These are phyloP conservation scores for Hydrophis major DNA, from an alignment of 2,797 vertebrate species.

Conservation along the genomic window DNA sequence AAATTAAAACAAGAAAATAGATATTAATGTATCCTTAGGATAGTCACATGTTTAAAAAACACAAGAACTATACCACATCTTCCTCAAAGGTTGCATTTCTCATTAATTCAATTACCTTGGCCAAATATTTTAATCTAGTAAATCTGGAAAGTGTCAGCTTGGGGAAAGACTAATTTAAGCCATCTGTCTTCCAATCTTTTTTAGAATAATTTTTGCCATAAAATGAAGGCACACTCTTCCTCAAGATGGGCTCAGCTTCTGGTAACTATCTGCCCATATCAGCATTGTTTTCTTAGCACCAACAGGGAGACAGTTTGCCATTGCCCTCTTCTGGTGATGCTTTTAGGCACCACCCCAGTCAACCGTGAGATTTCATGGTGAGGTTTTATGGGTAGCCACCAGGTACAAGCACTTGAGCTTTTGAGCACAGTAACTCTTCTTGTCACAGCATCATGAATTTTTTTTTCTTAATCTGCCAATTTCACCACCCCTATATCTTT, in stretches of 20 bases:
- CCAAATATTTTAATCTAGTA: not conserved
- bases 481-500: not conserved
- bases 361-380: not conserved
- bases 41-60: conserved; percentile 39
- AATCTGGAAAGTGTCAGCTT: not conserved
- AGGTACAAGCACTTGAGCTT: not conserved
- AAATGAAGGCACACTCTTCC: not conserved
- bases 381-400: not conserved
- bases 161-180: conserved; percentile 22
- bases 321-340: not conserved
- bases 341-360: not conserved
- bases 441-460: conserved; percentile 25
- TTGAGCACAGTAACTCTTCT: not conserved
- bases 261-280: not conserved
- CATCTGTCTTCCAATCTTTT: conserved; percentile 25
- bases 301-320: not conserved
- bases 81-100: not conserved
- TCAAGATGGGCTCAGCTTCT: not conserved
- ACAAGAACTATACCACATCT: not conserved
- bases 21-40: not conserved
- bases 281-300: not conserved
- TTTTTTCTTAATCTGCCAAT: too few relatives aligned
- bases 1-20: not conserved
- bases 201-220: conserved; percentile 18
- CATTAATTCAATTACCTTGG: not conserved